These are phyloP conservation scores for Parotocinclus haroldoi DNA, from an alignment of 2,797 vertebrate species.

Conservation along the genomic window DNA sequence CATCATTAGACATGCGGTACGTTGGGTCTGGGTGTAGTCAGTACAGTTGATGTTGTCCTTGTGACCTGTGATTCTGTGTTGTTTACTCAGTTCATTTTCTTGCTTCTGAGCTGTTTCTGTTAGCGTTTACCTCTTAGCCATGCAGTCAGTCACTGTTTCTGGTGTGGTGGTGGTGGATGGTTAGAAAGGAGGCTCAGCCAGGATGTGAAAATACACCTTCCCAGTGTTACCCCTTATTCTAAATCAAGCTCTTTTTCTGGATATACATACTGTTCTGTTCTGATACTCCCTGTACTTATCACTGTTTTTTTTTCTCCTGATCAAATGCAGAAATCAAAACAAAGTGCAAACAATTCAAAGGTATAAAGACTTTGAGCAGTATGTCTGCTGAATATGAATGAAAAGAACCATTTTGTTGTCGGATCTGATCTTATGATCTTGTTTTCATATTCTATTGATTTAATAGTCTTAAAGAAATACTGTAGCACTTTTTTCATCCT, in stretches of 20 bases:
- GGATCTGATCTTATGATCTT: neutral
- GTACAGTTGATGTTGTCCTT: slow-evolving; percentile 68
- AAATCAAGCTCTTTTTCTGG: too few species aligned
- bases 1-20: slow-evolving; percentile 70
- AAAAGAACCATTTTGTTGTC: neutral
- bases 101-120: slow-evolving; percentile 43
- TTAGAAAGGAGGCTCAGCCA: slow-evolving; percentile 43
- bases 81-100: slow-evolving; percentile 52
- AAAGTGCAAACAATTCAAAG: neutral
- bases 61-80: slow-evolving; percentile 65
- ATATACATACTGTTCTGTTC: too few species aligned
- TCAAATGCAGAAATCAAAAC: neutral
- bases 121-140: slow-evolving; percentile 43
- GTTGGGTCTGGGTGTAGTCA: slow-evolving; percentile 70
- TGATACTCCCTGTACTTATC: too few species aligned
- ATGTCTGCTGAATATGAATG: too few species aligned
- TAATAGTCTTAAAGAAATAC: too few species aligned
- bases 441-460: neutral
- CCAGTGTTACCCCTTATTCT: slow-evolving; percentile 10
- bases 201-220: slow-evolving; percentile 27
- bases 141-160: slow-evolving; percentile 51
- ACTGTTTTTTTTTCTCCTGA: too few species aligned
- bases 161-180: slow-evolving; percentile 38
- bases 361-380: too few species aligned
- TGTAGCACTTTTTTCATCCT: too few species aligned